These are phyloP conservation scores for Gorsachius goisagi DNA, from an alignment of 2,113 vertebrate species.

Conservation along the genomic window DNA sequence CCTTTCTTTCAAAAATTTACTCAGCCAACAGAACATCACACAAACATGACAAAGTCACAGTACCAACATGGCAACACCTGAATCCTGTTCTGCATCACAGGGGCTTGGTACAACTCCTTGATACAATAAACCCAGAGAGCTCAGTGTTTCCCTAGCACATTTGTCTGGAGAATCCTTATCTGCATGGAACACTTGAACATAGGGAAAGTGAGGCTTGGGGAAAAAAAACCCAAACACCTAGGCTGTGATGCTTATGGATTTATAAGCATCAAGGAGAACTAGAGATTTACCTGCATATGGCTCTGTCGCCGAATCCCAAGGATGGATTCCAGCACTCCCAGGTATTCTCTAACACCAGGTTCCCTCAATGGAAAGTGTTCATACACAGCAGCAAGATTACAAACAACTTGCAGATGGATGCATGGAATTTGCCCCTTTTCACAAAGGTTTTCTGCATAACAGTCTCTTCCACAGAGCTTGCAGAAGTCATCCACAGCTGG, in stretches of 20 bases:
- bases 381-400: background rate
- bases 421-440: background rate
- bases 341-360: background rate
- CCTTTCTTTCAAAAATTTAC: background rate
- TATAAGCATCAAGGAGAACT: background rate
- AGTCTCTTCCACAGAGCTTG: background rate
- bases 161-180: background rate
- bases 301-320: background rate
- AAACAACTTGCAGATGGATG: background rate
- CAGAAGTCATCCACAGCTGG: background rate
- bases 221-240: background rate
- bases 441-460: background rate
- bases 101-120: background rate
- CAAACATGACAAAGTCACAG: rapidly evolving
- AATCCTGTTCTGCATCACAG: background rate
- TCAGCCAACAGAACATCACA: background rate
- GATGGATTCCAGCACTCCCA: background rate
- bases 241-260: background rate
- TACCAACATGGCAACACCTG: background rate
- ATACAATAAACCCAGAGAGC: background rate
- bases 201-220: rapidly evolving
- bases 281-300: background rate
- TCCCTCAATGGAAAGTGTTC: background rate
- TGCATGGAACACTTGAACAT: background rate
- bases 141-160: rapidly evolving